Evolutionary conservation across 2,113 vertebrate species (phyloP), one percentile per base, ranked within the genome.

Genomic region (Hemibagrus wyckioides): DNA sequence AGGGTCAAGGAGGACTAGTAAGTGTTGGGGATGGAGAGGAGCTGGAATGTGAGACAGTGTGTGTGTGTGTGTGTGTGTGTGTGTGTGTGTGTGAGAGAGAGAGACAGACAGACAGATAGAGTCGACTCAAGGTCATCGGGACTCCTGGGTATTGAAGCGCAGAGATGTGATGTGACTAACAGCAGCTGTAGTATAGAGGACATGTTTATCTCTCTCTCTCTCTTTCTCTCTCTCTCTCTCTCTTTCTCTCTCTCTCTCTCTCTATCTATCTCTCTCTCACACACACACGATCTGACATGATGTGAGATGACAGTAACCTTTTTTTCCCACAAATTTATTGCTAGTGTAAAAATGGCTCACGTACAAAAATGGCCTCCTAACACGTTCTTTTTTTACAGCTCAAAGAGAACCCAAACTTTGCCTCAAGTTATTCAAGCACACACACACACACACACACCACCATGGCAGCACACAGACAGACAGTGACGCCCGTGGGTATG

Each of bases 1-100:
- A 41, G 28, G 71, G 73, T 82, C 44, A 67, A 65, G 67, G 50
- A n/a, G 65, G 30, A 61, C 48, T 13, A 73, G 48, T 92, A 91
- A 92, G 91, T 90, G 88, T 90, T 92, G 88, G 92, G 92, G 92
- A 92, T 91, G 93, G 93, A 94, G 21, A n/a, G 10, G 14, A 80
- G 76, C 52, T 25, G 28, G n/a, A 13, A n/a, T 28, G 82, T 75
- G 76, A 56, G 67, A 39, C 25, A 36, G 65, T 56, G 65, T 84
- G 81, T 82, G 13, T 33, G 52, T 36, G 61, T 17, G 41, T 6
- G 73, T 19, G 23, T 13, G 69, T 63, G 81, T 39, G 67, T 63
- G 86, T n/a, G 82, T 85, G 54, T 73, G 82, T 84, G 61, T 80
- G 81, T 85, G 83, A 48, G 67, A 77, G 75, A 73, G 61, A n/a